Base-by-base conservation (phyloP, 1,140 invertebrate species). In the Brachystomella parvula region DNA sequence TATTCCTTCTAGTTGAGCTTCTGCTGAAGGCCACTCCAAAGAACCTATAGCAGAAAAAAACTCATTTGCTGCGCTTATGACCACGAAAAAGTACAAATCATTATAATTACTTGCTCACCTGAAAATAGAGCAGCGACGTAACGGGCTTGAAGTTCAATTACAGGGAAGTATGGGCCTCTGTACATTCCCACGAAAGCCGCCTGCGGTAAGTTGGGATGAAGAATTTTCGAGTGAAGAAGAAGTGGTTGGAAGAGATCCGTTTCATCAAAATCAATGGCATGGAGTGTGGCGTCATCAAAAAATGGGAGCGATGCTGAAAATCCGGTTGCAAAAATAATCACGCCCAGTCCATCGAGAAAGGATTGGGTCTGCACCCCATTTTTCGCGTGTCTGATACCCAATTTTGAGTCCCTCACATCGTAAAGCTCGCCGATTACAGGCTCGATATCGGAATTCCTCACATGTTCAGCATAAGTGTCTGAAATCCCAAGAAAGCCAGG, bases 151-250 rank as follows among this genome's bases (percentile, higher is more conserved):
- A 62, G 6, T 32, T 62, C 60, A 3, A 44, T 47, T 19, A 62
- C 39, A 6, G 26, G 9, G 12, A 62, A 39, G 28, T 35, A 39
- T 26, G 60, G 60, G 9, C 60, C 60, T 6, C 24, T 15, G 24
- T 62, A 62, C 32, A 62, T 47, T 44, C 60, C 60, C 3, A 62
- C 35, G 28, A 62, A 62, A 39, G 33, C 30, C 17, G 12, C n/a
- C 19, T 32, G 26, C 12, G 60, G 60, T 3, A 62, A 12, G 32
- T 35, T 19, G 33, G 60, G 33, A 44, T 47, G 39, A 2, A 62
- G 12, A 9, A 32, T 62, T 12, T 3, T 12, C 3, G 35, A 44
- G 32, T 39, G 3, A 19, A 62, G 60, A 12, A 62, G 30, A 3
- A 62, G 21, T 3, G 60, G 60, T 19, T 47, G 39, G 60, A 62